Percentiles rank a stretch among this genome's conserved stretches.
Conservation (phyloP, 2,888 invertebrate genomes). For the Callyntrura guangdongensis region DNA sequence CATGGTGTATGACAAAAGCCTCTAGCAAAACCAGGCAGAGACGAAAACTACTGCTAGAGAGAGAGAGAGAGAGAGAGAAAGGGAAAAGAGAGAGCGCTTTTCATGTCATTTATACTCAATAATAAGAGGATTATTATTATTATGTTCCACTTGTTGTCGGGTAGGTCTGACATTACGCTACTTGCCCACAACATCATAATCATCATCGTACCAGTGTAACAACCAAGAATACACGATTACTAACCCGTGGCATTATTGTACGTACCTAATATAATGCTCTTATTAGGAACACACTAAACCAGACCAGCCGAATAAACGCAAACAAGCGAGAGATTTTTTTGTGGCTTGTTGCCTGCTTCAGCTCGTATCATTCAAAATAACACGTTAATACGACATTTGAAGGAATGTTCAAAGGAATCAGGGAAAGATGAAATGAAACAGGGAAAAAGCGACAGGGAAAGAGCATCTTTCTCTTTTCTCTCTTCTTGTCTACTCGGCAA, state of each 20-base stretch:
- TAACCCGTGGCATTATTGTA: neutral
- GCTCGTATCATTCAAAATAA: slow-evolving; percentile 12
- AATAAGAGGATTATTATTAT: slow-evolving; percentile 54
- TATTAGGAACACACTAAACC: slow-evolving; percentile 28
- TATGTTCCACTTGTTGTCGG: slow-evolving; percentile 57
- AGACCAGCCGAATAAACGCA: neutral
- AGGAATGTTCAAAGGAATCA: no score
- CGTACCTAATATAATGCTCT: slow-evolving; percentile 21
- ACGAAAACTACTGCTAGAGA: neutral
- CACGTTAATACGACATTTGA: neutral
- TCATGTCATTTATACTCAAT: slow-evolving; percentile 56
- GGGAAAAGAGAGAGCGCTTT: slow-evolving; percentile 18
- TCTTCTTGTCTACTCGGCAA: no score
- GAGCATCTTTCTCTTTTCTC: no score
- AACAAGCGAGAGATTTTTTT: slow-evolving; percentile 6
- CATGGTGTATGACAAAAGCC: neutral
- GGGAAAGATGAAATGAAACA: no score
- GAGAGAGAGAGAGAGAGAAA: neutral
- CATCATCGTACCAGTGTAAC: no score
- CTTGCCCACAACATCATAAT: neutral
- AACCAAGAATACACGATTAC: neutral
- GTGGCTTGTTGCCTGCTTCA: neutral
- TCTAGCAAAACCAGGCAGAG: neutral
- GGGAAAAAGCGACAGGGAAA: no score
- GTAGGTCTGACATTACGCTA: neutral